Evolutionary conservation across 1,140 invertebrate genomes (phyloP).

Genomic region (Coelopa frigida): DNA sequence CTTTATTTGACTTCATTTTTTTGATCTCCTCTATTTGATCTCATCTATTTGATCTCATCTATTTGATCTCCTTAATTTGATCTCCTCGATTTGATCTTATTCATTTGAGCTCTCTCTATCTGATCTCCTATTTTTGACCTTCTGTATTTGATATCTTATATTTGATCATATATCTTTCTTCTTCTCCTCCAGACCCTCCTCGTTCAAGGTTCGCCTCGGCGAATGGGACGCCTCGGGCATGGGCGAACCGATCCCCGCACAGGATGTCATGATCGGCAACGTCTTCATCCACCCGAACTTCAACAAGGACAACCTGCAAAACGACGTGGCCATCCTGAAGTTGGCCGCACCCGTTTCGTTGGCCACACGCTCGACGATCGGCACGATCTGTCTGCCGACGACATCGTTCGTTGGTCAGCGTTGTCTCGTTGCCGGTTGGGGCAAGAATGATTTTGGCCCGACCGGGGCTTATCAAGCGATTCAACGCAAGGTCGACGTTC

Average conservation of each 20-base stretch:
- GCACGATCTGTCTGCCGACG: slow-evolving; percentile 61
- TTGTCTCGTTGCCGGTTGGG: slow-evolving; percentile 76
- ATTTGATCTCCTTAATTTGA: background rate
- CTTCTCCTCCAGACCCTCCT: slow-evolving; percentile 11
- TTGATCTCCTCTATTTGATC: background rate
- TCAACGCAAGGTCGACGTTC: slow-evolving; percentile 63
- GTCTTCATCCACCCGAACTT: slow-evolving; percentile 60
- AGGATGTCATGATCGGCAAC: slow-evolving; percentile 51
- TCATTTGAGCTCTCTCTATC: too few relatives aligned
- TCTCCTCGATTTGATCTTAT: background rate
- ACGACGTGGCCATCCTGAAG: slow-evolving; percentile 62
- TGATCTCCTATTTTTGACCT: background rate
- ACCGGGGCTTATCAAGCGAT: slow-evolving; percentile 58
- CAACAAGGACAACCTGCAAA: slow-evolving; percentile 57
- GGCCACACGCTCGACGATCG: slow-evolving; percentile 56
- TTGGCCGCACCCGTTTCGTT: slow-evolving; percentile 53
- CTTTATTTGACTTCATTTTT: background rate
- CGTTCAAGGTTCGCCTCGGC: slow-evolving; percentile 57
- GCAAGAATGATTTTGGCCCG: slow-evolving; percentile 65
- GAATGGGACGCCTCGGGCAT: slow-evolving; percentile 60
- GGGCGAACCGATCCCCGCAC: slow-evolving; percentile 53
- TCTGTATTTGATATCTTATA: too few relatives aligned
- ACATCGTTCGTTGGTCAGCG: slow-evolving; percentile 53
- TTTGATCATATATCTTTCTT: too few relatives aligned
- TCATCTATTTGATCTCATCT: background rate